phyloP scores from a whole-genome alignment of 1,140 invertebrate genomes.

The Drosophila parabipectinata region DNA sequence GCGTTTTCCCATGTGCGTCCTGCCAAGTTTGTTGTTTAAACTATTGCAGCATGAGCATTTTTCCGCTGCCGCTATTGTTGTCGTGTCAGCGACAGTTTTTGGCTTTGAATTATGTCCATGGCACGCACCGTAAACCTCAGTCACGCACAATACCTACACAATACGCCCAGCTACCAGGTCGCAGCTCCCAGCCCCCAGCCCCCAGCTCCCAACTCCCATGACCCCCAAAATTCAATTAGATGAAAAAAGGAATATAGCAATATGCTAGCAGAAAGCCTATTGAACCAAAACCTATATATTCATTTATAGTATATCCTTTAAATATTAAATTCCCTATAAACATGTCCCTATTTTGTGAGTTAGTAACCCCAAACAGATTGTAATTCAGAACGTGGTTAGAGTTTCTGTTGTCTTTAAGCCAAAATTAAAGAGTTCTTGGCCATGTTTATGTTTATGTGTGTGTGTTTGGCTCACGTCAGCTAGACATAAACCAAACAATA shows the following conservation, averaged over 20 bases:
- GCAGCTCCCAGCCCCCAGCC: no score
- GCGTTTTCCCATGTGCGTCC: conserved; percentile 14
- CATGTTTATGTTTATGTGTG: conserved; percentile 8
- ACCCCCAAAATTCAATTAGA: conserved; percentile 50
- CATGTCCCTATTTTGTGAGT: background rate
- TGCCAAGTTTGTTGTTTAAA: conserved; percentile 69
- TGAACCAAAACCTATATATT: background rate
- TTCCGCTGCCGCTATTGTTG: conserved; percentile 28
- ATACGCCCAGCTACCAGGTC: no score
- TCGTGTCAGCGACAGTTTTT: conserved; percentile 64
- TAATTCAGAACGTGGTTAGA: background rate
- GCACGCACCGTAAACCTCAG: conserved; percentile 60
- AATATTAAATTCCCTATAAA: no score
- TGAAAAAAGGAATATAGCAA: conserved; percentile 24
- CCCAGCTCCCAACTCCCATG: background rate
- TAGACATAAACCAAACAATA: conserved; percentile 61
- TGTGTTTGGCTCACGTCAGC: conserved; percentile 22
- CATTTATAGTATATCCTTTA: no score
- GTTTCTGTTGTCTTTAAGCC: background rate
- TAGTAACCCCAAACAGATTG: background rate
- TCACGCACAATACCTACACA: conserved; percentile 43
- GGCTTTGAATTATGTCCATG: conserved; percentile 68
- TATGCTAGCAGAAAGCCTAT: conserved; percentile 10
- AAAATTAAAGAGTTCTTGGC: background rate
- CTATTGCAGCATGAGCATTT: conserved; percentile 62